phyloP scores from a whole-genome alignment of 2,888 invertebrate genomes.

The Diaprepes abbreviatus region DNA sequence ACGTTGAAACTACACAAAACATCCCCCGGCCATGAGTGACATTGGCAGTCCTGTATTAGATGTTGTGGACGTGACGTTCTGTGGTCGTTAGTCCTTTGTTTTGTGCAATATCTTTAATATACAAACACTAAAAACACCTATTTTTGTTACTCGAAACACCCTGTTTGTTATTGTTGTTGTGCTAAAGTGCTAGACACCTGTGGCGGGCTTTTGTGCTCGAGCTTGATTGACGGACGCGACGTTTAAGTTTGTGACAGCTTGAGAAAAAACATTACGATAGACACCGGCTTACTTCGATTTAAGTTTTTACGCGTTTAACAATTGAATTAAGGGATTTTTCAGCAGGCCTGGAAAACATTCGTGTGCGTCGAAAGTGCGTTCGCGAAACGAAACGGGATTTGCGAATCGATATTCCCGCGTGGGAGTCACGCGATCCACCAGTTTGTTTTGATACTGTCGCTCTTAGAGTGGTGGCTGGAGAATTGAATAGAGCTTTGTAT shows the following conservation, averaged over 20 bases:
- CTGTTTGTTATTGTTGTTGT: constrained; percentile 14
- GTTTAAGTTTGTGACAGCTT: constrained; percentile 9
- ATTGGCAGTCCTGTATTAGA: constrained; percentile 67
- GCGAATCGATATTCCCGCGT: constrained; percentile 52
- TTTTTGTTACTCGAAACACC: not conserved
- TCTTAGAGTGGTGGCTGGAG: constrained; percentile 16
- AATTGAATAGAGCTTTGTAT: constrained; percentile 3
- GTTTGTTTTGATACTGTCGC: constrained; percentile 22
- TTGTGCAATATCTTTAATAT: constrained; percentile 54
- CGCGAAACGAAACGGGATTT: constrained; percentile 33
- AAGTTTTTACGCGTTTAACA: constrained; percentile 10
- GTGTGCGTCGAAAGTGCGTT: constrained; percentile 49
- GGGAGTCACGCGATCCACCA: constrained; percentile 12
- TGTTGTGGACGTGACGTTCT: constrained; percentile 67
- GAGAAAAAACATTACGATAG: constrained; percentile 8
- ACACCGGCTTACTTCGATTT: constrained; percentile 7
- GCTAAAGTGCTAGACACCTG: constrained; percentile 40
- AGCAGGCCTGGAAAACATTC: not conserved
- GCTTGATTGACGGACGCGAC: constrained; percentile 9
- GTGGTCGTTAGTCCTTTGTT: constrained; percentile 64
- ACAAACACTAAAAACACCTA: constrained; percentile 7
- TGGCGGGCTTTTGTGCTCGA: constrained; percentile 21
- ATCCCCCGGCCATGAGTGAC: constrained; percentile 60
- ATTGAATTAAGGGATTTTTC: constrained; percentile 1
- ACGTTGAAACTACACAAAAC: constrained; percentile 65